Conservation (phyloP, 1,140 invertebrate genomes). For the Octopus sinensis region DNA sequence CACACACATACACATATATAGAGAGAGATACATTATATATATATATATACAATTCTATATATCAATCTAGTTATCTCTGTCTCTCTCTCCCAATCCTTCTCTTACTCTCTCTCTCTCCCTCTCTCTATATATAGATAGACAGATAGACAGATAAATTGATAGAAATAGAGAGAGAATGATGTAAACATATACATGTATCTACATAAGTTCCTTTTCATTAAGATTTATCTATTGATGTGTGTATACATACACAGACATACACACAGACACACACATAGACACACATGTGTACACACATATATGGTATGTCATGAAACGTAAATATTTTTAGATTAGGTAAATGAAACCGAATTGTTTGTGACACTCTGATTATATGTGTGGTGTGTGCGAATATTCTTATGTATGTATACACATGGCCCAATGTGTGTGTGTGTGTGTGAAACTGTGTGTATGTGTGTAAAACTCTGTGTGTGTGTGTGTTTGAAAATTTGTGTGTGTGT, state of each 20-base stretch:
- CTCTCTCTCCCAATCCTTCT: too few species aligned
- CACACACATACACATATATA: too few species aligned
- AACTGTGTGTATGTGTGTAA: neutral
- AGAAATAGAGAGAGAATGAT: neutral
- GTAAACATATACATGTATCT: neutral
- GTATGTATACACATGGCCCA: neutral
- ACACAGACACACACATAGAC: neutral
- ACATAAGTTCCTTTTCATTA: neutral
- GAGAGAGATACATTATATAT: too few species aligned
- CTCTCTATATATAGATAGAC: neutral
- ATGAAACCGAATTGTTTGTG: too few species aligned
- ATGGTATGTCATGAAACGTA: too few species aligned
- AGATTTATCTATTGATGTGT: neutral
- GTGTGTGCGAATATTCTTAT: neutral
- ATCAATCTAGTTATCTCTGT: too few species aligned
- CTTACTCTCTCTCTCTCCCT: too few species aligned
- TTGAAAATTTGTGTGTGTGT: neutral
- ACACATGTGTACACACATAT: neutral
- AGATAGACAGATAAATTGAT: neutral
- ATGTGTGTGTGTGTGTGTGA: neutral
- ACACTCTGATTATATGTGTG: too few species aligned
- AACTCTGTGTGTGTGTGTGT: too few species aligned
- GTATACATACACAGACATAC: neutral
- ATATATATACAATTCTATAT: too few species aligned
- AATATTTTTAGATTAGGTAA: too few species aligned